Evolutionary conservation across 1,140 invertebrate species (phyloP).

Genomic region (Zaprionus davidi): DNA sequence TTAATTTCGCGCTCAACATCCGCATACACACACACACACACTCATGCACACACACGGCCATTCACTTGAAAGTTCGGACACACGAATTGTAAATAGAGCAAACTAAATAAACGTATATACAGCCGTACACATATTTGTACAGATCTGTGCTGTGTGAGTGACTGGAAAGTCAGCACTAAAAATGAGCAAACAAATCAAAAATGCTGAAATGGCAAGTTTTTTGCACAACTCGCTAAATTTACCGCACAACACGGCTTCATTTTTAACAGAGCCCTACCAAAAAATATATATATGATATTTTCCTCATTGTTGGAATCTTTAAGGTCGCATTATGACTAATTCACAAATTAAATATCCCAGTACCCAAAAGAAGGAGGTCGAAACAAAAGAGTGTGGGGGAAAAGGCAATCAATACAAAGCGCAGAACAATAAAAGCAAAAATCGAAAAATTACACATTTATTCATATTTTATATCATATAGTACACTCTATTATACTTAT

Average conservation of each 20-base stretch:
- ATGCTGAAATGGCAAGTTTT: slow-evolving; percentile 43
- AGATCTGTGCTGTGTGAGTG: background rate
- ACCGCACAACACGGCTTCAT: slow-evolving; percentile 4
- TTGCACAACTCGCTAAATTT: slow-evolving; percentile 14
- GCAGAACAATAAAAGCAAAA: background rate
- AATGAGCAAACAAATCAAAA: slow-evolving; percentile 63
- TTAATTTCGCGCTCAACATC: slow-evolving; percentile 65
- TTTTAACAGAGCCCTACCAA: background rate
- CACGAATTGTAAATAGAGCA: slow-evolving; percentile 29
- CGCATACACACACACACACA: background rate
- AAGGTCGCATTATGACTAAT: slow-evolving; percentile 7
- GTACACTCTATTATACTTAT: slow-evolving; percentile 4
- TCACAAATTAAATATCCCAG: slow-evolving; percentile 9
- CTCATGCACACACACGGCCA: background rate
- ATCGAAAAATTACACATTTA: slow-evolving; percentile 1
- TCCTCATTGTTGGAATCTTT: background rate
- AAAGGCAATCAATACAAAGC: background rate
- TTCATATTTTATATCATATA: background rate
- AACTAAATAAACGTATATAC: slow-evolving; percentile 1
- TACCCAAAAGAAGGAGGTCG: too few relatives aligned
- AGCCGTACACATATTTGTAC: background rate
- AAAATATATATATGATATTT: background rate
- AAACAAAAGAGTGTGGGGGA: background rate
- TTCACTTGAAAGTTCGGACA: slow-evolving; percentile 56
- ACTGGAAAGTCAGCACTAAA: slow-evolving; percentile 57